These are phyloP conservation scores for Gallinago paraguaiae DNA, from an alignment of 2,113 vertebrate species.

Conservation along the genomic window DNA sequence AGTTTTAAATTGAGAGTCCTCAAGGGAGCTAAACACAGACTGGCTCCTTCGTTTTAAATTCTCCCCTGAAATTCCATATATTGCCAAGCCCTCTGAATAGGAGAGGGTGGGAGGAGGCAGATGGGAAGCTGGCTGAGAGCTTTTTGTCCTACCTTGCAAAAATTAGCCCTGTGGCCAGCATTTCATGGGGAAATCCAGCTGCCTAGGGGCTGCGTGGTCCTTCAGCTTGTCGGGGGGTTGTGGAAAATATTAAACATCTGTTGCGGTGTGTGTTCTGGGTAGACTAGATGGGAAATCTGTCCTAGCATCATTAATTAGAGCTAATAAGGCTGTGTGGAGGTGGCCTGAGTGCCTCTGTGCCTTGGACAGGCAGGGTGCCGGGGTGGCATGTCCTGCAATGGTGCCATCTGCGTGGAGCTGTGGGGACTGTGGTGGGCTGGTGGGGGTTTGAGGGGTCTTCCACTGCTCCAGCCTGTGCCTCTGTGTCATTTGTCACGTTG, in stretches of 20 bases:
- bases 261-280: neutral
- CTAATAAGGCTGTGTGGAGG: neutral
- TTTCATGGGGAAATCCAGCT: neutral
- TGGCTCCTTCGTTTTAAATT: neutral
- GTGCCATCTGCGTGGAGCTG: neutral
- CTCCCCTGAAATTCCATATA: neutral
- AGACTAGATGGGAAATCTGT: neutral
- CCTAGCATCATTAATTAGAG: neutral
- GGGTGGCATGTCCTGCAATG: neutral
- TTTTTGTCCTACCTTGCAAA: neutral
- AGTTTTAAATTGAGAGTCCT: neutral
- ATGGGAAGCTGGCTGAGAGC: neutral
- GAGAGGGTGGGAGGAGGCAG: neutral
- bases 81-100: neutral
- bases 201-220: neutral
- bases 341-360: neutral
- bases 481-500: neutral
- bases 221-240: neutral
- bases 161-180: rapidly evolving
- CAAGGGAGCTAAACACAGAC: neutral
- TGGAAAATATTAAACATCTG: neutral
- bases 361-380: no score
- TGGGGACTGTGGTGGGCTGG: neutral
- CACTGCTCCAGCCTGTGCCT: neutral
- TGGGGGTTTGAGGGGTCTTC: no score